Percentiles rank a stretch among this genome's conserved stretches.
Conservation (phyloP, 2,888 invertebrate genomes). For the Epistrophe eligans region DNA sequence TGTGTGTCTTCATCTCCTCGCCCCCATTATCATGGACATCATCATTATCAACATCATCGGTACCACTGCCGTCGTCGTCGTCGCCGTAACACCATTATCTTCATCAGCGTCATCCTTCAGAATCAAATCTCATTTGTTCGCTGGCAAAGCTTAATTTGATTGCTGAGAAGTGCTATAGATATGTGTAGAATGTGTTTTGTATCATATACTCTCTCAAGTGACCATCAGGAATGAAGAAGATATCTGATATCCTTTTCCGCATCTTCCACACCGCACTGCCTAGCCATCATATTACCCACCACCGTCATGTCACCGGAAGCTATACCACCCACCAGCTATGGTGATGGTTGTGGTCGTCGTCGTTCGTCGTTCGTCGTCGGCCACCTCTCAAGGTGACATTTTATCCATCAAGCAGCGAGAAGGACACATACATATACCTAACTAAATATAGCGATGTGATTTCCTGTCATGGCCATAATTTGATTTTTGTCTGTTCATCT, state of each 20-base stretch:
- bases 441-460: slow-evolving; percentile 7
- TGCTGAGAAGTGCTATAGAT: slow-evolving; percentile 17
- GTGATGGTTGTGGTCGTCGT: background rate
- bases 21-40: slow-evolving; percentile 5
- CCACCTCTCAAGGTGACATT: slow-evolving; percentile 37
- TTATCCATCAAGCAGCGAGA: background rate
- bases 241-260: slow-evolving; percentile 32
- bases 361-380: background rate
- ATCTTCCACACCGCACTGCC: background rate
- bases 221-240: slow-evolving; percentile 38
- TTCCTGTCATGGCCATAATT: slow-evolving; percentile 62
- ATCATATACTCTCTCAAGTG: slow-evolving; percentile 45
- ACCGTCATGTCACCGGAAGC: background rate
- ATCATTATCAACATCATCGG: slow-evolving; percentile 34
- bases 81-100: background rate
- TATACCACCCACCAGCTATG: background rate
- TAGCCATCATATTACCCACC: background rate
- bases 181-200: background rate
- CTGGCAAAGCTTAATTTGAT: slow-evolving; percentile 53
- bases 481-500: slow-evolving; percentile 32
- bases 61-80: slow-evolving; percentile 9
- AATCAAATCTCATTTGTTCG: slow-evolving; percentile 59
- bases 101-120: slow-evolving; percentile 48
- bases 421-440: background rate
- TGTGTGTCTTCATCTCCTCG: background rate